Percentiles rank a stretch among this genome's conserved stretches.
These are phyloP conservation scores for Erinaceus europaeus DNA, from an alignment of 2,113 vertebrate species.

Conservation along the genomic window DNA sequence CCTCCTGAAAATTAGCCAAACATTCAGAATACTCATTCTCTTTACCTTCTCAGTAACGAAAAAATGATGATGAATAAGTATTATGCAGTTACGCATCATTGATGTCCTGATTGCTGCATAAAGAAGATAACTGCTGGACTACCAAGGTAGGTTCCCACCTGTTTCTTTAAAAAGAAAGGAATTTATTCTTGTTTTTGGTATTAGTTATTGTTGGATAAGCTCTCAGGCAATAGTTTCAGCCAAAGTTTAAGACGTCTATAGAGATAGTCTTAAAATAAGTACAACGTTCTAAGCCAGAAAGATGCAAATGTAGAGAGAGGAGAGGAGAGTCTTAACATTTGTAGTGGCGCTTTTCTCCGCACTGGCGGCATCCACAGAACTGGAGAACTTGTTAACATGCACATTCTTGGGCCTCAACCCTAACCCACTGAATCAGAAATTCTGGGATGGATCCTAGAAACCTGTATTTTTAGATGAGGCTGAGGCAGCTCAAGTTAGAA, in stretches of 20 bases:
- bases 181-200: slow-evolving; percentile 23
- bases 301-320: neutral
- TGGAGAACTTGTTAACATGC: neutral
- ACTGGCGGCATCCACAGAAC: neutral
- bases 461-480: neutral
- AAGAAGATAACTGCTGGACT: slow-evolving; percentile 1
- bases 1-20: slow-evolving; percentile 34
- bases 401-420: neutral
- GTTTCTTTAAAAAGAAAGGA: slow-evolving; percentile 41
- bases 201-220: slow-evolving; percentile 7
- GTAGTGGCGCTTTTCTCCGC: neutral
- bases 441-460: neutral
- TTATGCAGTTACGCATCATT: neutral
- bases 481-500: neutral
- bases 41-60: slow-evolving; percentile 8
- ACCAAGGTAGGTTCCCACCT: neutral
- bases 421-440: neutral
- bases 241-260: slow-evolving; percentile 16
- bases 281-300: neutral
- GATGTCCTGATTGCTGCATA: neutral
- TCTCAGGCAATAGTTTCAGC: slow-evolving; percentile 6
- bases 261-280: neutral
- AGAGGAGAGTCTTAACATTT: neutral
- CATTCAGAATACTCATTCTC: neutral
- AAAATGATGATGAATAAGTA: neutral